Evolutionary conservation across 2,888 invertebrate genomes (phyloP).

Genomic region (Thalpophila matura): DNA sequence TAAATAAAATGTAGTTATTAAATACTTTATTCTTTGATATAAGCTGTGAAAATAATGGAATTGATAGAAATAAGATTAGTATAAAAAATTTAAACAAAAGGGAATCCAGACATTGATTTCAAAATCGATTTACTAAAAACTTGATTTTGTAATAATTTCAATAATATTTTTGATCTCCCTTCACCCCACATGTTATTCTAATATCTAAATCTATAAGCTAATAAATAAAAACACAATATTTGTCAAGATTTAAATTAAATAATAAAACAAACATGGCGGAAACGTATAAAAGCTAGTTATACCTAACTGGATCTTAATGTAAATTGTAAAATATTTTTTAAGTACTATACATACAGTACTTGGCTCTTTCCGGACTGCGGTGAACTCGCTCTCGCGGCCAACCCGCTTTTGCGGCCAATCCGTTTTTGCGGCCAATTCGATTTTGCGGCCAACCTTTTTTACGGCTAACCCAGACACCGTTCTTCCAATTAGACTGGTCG

Average conservation of each 20-base stretch:
- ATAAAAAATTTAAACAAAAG: background rate
- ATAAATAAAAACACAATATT: conserved; percentile 49
- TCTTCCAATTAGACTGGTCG: background rate
- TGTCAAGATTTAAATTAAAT: conserved; percentile 46
- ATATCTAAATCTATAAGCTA: conserved; percentile 39
- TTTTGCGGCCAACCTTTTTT: too few species aligned
- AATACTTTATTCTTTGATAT: conserved; percentile 14
- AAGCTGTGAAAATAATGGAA: background rate
- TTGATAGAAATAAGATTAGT: background rate
- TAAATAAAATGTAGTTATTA: background rate
- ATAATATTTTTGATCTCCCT: background rate
- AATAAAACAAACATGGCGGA: conserved; percentile 47
- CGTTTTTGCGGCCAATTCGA: background rate
- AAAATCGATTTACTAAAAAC: background rate
- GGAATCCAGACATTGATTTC: too few species aligned
- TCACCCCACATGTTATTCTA: conserved; percentile 42
- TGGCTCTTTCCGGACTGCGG: too few species aligned
- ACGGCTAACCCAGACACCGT: too few species aligned
- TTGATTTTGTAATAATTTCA: background rate
- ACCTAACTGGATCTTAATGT: conserved; percentile 10
- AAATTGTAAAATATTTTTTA: conserved; percentile 21
- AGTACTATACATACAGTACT: conserved; percentile 6
- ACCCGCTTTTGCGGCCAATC: background rate
- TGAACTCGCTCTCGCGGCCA: too few species aligned
- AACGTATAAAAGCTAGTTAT: background rate